Base-by-base conservation (phyloP, 2,888 invertebrate genomes). In the Phengaris arion region DNA sequence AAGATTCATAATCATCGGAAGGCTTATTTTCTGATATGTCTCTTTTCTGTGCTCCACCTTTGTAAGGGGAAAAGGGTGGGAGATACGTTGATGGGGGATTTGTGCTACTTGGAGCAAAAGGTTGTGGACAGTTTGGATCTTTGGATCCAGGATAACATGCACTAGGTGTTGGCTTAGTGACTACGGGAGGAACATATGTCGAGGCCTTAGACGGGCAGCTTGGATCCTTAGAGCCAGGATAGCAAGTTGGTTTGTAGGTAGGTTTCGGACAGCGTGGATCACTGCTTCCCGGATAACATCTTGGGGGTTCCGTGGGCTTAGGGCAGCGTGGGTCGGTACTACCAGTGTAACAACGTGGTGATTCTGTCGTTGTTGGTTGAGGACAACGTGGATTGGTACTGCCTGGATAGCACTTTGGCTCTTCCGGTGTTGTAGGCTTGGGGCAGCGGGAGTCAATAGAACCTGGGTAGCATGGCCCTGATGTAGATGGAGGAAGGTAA, bases 1-100 rank as follows among this genome's bases (percentile, higher is more conserved):
- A 76, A 6, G 87, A 87, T 64, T 90, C 90, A 74, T 87, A 84
- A 57, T 86, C 83, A 68, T 89, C 87, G 10, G 86, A 78, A 77
- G 84, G 85, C 64, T 89, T 85, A 4, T 82, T 78, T 12, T 85
- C 87, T 74, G 88, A 80, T 83, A 86, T 87, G 75, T 87, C 85
- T 13, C 81, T 78, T 78, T 88, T 85, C 15, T 81, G 78, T 6
- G 89, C 83, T 77, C 86, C 81, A 85, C 92, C 91, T 80, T 93
- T 92, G 78, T 88, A 90, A 75, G 84, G 83, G 0, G 91, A 89
- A 80, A 91, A 90, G 12, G 94, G 94, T 7, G 94, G 93, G 54
- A 94, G 84, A 79, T 94, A 94, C 10, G 92, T 92, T 1, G 91
- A 86, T 77, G 93, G 89, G 78, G 94, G 88, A 79, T 90, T 89